These are phyloP conservation scores for Platalea minor DNA, from an alignment of 2,797 vertebrate species.

Conservation along the genomic window DNA sequence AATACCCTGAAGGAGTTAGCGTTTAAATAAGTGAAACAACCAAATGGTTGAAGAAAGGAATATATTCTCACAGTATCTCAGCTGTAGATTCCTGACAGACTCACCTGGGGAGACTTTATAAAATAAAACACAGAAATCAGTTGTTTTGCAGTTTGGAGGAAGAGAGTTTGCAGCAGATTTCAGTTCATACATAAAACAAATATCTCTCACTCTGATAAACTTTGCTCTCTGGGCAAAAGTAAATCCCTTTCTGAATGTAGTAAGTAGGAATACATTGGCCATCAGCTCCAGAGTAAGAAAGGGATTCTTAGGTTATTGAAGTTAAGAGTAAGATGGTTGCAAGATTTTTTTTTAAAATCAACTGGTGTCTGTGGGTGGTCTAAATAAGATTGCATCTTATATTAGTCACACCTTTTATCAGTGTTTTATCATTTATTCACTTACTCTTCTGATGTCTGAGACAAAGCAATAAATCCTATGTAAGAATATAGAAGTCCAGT, in stretches of 20 bases:
- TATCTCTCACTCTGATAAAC: background rate
- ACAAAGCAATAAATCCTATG: background rate
- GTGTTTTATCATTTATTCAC: background rate
- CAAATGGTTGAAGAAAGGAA: background rate
- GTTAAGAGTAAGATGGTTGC: background rate
- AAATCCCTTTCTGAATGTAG: background rate
- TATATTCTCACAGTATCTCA: background rate
- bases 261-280: background rate
- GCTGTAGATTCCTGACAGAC: background rate
- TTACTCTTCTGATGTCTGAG: conserved; percentile 4
- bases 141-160: background rate
- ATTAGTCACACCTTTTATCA: background rate
- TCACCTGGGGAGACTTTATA: background rate
- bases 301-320: background rate
- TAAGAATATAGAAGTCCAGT: background rate
- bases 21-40: conserved; percentile 9
- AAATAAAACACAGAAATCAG: background rate
- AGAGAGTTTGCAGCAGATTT: background rate
- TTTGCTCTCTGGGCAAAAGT: background rate
- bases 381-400: background rate
- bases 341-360: background rate
- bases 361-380: background rate
- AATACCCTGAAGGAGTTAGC: background rate
- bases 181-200: background rate
- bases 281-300: background rate